Evolutionary conservation across 2,888 invertebrate genomes (phyloP).

Genomic region (Pandemis heparana): DNA sequence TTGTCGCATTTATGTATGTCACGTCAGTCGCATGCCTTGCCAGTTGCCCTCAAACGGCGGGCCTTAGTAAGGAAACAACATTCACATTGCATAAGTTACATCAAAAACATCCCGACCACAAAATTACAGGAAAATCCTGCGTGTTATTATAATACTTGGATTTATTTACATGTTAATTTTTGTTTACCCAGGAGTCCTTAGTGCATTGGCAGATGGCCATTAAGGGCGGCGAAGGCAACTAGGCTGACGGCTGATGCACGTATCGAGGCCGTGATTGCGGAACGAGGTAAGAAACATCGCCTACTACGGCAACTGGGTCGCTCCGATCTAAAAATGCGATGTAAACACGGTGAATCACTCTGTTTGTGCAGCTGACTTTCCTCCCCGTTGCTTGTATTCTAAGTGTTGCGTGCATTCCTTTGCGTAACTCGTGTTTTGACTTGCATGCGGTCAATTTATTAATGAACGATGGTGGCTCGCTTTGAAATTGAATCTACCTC

Average conservation of each 20-base stretch:
- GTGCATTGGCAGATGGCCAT: conserved; percentile 62
- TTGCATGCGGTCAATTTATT: conserved; percentile 27
- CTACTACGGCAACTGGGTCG: conserved; percentile 62
- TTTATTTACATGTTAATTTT: conserved; percentile 42
- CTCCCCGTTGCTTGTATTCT: conserved; percentile 44
- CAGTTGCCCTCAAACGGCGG: not conserved
- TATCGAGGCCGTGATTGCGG: conserved; percentile 71
- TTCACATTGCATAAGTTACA: conserved; percentile 20
- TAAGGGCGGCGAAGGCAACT: conserved; percentile 67
- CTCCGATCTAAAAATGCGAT: conserved; percentile 60
- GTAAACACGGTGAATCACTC: conserved; percentile 62
- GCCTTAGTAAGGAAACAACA: conserved; percentile 33
- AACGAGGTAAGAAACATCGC: conserved; percentile 73
- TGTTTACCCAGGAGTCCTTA: conserved; percentile 57
- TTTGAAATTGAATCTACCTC: conserved; percentile 12
- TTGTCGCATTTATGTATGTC: no score
- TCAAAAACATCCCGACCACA: conserved; percentile 9
- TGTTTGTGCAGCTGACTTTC: conserved; percentile 57
- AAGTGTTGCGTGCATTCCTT: conserved; percentile 44
- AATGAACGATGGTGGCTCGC: conserved; percentile 16
- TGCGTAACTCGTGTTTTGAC: conserved; percentile 44
- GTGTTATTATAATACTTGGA: conserved; percentile 38
- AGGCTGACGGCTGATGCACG: conserved; percentile 67
- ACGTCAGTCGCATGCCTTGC: not conserved
- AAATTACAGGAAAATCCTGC: conserved; percentile 28